A percentile compares a stretch with the other conserved stretches of the same genome.
These are phyloP conservation scores for Argyrosomus regius DNA, from an alignment of 2,797 vertebrate species.

Conservation along the genomic window DNA sequence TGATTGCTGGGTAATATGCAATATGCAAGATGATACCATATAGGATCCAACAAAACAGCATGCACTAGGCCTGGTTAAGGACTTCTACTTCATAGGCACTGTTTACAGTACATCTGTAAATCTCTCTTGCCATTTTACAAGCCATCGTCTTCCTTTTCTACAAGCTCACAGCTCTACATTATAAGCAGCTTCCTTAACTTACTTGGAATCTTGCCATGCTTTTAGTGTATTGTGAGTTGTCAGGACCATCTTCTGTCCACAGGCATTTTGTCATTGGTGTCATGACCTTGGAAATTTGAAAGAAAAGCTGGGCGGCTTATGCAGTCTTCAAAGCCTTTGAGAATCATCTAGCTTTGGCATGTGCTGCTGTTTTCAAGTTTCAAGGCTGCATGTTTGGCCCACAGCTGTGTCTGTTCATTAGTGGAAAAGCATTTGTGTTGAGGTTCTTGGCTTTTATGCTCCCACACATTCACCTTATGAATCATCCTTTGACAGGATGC, in stretches of 20 bases:
- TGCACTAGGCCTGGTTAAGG: neutral
- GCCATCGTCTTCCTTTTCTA: conserved; percentile 2
- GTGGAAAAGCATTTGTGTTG: neutral
- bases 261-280: conserved; percentile 5
- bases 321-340: neutral
- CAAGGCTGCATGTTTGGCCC: conserved; percentile 1
- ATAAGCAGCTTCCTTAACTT: conserved; percentile 10
- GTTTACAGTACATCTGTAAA: neutral
- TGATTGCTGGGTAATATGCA: no score
- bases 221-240: neutral
- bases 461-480: conserved; percentile 3
- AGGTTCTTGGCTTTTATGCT: conserved; percentile 8
- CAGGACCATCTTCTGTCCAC: neutral
- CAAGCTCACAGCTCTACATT: neutral
- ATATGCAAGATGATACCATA: no score
- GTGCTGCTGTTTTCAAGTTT: conserved; percentile 1
- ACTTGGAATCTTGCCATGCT: neutral
- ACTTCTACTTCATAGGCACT: neutral
- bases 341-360: neutral
- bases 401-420: neutral
- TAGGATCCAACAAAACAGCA: no score
- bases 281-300: neutral
- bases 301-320: neutral
- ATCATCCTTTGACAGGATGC: neutral
- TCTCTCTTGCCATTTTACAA: neutral